These are phyloP conservation scores for Chromoteleia sp. DNA, from an alignment of 2,888 invertebrate species.

Conservation along the genomic window DNA sequence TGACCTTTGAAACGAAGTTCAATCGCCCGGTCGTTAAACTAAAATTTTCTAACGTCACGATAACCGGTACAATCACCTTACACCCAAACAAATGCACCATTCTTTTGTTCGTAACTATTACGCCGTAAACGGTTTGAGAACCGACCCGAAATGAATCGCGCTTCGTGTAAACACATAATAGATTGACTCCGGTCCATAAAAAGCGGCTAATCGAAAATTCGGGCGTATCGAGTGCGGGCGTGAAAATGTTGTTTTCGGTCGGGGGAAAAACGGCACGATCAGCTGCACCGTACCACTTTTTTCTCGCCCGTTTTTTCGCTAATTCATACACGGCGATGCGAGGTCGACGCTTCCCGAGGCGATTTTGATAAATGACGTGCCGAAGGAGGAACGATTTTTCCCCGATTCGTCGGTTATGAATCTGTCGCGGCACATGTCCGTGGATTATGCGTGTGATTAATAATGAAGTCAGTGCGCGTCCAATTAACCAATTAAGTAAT, in stretches of 20 bases:
- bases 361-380: constrained; percentile 53
- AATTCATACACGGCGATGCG: constrained; percentile 34
- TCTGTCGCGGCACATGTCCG: constrained; percentile 40
- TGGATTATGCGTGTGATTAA: constrained; percentile 49
- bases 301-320: constrained; percentile 35
- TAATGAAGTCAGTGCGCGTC: constrained; percentile 45
- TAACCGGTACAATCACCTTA: constrained; percentile 40
- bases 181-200: constrained; percentile 53
- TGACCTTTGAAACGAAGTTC: neutral
- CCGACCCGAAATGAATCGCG: constrained; percentile 23
- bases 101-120: constrained; percentile 43
- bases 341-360: constrained; percentile 26
- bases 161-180: constrained; percentile 50
- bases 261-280: constrained; percentile 37
- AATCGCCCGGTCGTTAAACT: constrained; percentile 6
- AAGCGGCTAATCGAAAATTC: constrained; percentile 55
- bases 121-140: constrained; percentile 28
- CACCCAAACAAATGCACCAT: constrained; percentile 24
- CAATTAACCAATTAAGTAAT: constrained; percentile 62
- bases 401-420: constrained; percentile 52
- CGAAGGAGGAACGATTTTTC: constrained; percentile 42
- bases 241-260: constrained; percentile 52
- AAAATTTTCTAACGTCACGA: constrained; percentile 13
- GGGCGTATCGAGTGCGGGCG: constrained; percentile 44
- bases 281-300: constrained; percentile 18